These are phyloP conservation scores for Clepsis dumicolana DNA, from an alignment of 2,888 invertebrate species.

Conservation along the genomic window DNA sequence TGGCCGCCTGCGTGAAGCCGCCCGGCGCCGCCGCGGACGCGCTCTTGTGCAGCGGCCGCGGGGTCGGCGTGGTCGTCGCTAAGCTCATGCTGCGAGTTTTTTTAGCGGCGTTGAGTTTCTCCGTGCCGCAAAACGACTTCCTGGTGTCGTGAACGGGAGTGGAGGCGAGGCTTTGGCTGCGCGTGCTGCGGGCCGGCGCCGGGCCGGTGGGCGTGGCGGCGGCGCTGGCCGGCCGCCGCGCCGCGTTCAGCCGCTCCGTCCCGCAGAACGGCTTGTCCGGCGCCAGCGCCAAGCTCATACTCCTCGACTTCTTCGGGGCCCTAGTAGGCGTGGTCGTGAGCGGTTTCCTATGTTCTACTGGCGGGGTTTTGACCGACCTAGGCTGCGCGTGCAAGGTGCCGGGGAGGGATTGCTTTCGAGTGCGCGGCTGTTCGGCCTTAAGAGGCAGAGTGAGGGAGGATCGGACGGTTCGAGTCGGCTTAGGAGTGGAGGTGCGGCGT, in stretches of 20 bases:
- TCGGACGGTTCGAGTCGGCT: conserved; percentile 49
- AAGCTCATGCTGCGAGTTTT: conserved; percentile 80
- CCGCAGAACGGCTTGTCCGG: conserved; percentile 68
- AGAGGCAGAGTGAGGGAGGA: conserved; percentile 71
- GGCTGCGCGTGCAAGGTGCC: conserved; percentile 69
- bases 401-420: conserved; percentile 76
- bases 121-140: conserved; percentile 57
- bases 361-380: conserved; percentile 66
- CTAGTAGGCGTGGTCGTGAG: conserved; percentile 59
- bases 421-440: conserved; percentile 50
- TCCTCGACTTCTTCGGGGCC: conserved; percentile 76
- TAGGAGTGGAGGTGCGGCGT: conserved; percentile 68
- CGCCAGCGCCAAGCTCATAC: conserved; percentile 72
- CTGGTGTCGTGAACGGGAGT: conserved; percentile 69
- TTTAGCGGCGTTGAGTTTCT: conserved; percentile 59
- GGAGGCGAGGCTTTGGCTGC: conserved; percentile 78
- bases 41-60: conserved; percentile 64
- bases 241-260: conserved; percentile 66
- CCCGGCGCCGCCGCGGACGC: conserved; percentile 61
- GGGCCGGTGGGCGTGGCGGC: conserved; percentile 64
- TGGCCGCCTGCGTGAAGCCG: conserved; percentile 78
- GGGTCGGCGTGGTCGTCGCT: conserved; percentile 61
- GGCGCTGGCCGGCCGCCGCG: conserved; percentile 58
- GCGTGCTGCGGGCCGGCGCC: conserved; percentile 55
- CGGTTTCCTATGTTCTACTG: conserved; percentile 66